These are phyloP conservation scores for Malachius bipustulatus DNA, from an alignment of 2,888 invertebrate genomes.

Conservation along the genomic window DNA sequence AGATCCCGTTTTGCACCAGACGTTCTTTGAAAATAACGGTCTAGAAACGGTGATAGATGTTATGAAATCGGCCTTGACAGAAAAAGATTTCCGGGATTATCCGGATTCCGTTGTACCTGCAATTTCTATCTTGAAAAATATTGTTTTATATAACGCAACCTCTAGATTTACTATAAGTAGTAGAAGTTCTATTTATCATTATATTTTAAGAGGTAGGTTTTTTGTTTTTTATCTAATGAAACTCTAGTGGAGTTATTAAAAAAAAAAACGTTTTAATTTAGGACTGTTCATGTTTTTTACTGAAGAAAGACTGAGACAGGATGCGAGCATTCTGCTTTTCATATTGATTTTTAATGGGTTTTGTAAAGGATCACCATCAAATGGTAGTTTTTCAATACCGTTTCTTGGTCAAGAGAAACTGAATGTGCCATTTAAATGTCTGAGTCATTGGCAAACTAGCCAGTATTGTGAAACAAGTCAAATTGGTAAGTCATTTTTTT, in stretches of 20 bases:
- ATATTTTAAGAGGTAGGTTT: conserved; percentile 37
- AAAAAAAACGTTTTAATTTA: conserved; percentile 24
- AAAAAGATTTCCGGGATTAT: conserved; percentile 39
- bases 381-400: conserved; percentile 38
- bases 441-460: conserved; percentile 39
- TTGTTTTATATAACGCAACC: conserved; percentile 42
- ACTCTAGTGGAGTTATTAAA: conserved; percentile 6
- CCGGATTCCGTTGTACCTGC: conserved; percentile 42
- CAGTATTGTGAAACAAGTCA: conserved; percentile 30
- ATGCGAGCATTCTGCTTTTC: conserved; percentile 40
- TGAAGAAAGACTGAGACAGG: conserved; percentile 40
- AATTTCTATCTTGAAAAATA: conserved; percentile 38
- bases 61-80: conserved; percentile 37
- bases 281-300: conserved; percentile 43
- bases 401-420: conserved; percentile 35
- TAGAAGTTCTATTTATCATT: conserved; percentile 36
- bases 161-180: conserved; percentile 46
- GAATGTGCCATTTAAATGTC: conserved; percentile 39
- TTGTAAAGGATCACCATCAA: conserved; percentile 31
- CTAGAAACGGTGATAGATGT: conserved; percentile 40
- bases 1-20: conserved; percentile 47
- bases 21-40: conserved; percentile 47
- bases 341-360: conserved; percentile 40
- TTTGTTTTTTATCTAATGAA: conserved; percentile 1
- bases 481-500: conserved; percentile 19